phyloP scores from a whole-genome alignment of 2,113 vertebrate species.

The Phylloscopus trochiloides region DNA sequence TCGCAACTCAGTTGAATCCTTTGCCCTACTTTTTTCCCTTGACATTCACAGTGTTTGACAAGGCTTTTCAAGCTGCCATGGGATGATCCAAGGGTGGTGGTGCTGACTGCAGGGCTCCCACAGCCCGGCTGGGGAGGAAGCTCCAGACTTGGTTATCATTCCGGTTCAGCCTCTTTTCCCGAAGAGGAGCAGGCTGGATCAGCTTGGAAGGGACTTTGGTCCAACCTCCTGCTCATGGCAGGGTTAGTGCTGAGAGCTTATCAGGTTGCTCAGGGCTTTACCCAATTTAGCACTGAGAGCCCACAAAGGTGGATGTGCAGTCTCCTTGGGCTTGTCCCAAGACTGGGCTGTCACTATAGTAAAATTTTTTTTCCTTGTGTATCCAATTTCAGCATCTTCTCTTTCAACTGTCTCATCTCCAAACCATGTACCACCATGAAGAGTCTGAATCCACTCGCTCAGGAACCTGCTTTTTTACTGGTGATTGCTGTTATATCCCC shows the following conservation, averaged over 20 bases:
- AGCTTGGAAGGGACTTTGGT: not conserved
- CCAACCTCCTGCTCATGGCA: not conserved
- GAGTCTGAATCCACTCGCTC: not conserved
- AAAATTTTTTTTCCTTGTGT: not conserved
- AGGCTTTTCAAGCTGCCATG: slow-evolving; percentile 22
- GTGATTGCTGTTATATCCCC: rapidly evolving
- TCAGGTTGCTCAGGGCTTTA: not conserved
- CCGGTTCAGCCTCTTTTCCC: not conserved
- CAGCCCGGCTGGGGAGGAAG: not conserved
- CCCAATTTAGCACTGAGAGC: not conserved
- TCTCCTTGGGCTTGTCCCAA: not conserved
- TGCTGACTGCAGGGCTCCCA: not conserved
- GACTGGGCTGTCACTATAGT: not conserved
- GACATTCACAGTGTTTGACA: slow-evolving; percentile 21
- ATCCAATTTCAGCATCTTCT: not conserved
- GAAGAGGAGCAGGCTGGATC: not conserved
- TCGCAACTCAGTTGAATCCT: not conserved
- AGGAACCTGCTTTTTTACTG: not conserved
- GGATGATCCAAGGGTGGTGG: slow-evolving; percentile 16
- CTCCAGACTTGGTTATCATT: not conserved
- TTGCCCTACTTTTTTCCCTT: slow-evolving; percentile 46
- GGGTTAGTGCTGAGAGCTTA: not conserved
- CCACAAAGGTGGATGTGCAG: not conserved
- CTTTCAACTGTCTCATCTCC: not conserved
- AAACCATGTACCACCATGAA: not conserved